A percentile compares a stretch with the other conserved stretches of the same genome.
phyloP scores from a whole-genome alignment of 2,888 invertebrate species.

The Polylopha cassiicola region DNA sequence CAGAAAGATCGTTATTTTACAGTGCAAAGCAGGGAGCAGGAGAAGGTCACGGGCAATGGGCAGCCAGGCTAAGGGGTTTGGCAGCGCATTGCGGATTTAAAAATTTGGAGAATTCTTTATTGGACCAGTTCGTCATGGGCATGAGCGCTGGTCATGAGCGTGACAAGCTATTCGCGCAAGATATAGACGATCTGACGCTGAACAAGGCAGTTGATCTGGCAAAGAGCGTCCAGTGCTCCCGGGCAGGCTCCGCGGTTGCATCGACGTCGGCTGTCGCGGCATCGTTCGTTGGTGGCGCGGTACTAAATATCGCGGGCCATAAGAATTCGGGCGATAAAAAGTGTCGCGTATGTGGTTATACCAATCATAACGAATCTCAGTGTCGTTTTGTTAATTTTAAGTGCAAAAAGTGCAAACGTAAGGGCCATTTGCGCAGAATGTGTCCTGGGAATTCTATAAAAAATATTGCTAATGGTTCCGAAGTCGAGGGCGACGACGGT shows the following conservation, averaged over 20 bases:
- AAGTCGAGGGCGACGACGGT: background rate
- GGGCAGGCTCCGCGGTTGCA: background rate
- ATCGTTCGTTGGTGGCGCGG: background rate
- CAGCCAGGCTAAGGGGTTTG: constrained; percentile 13
- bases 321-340: constrained; percentile 2
- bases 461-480: constrained; percentile 1
- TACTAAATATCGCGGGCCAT: too few relatives aligned
- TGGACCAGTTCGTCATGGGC: constrained; percentile 13
- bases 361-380: constrained; percentile 14
- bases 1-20: constrained; percentile 5
- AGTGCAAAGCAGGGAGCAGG: constrained; percentile 6
- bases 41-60: constrained; percentile 10
- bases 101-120: constrained; percentile 2
- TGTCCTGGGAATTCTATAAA: constrained; percentile 18
- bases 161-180: constrained; percentile 9
- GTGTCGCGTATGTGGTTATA: constrained; percentile 19
- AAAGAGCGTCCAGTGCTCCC: background rate
- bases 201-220: constrained; percentile 8
- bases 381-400: constrained; percentile 16
- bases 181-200: constrained; percentile 6
- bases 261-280: background rate
- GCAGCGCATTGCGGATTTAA: constrained; percentile 17
- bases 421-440: constrained; percentile 23
- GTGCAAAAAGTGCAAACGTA: constrained; percentile 24
- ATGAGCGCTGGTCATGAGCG: constrained; percentile 7